Percentiles rank a stretch among this genome's conserved stretches.
These are phyloP conservation scores for Myopa testacea DNA, from an alignment of 2,888 invertebrate species.

Conservation along the genomic window DNA sequence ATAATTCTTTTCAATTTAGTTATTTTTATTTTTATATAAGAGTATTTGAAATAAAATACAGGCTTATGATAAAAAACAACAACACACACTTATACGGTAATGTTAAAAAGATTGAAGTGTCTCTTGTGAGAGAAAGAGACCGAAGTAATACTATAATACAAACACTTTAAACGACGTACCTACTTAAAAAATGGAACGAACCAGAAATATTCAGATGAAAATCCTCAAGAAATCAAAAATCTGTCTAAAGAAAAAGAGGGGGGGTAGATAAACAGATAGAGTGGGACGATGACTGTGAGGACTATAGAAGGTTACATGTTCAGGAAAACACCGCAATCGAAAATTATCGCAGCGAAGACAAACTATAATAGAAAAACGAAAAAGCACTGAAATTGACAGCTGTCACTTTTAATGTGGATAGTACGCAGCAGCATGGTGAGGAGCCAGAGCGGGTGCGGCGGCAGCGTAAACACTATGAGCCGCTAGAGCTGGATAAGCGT, in stretches of 20 bases:
- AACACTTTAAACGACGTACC: neutral
- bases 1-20: neutral
- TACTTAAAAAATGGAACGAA: slow-evolving; percentile 18
- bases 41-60: slow-evolving; percentile 12
- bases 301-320: slow-evolving; percentile 32
- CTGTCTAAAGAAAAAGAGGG: neutral
- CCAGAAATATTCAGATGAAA: neutral
- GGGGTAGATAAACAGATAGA: neutral
- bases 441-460: slow-evolving; percentile 43
- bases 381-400: slow-evolving; percentile 34
- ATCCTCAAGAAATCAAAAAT: neutral
- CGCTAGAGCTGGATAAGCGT: slow-evolving; percentile 56
- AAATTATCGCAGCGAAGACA: neutral
- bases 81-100: slow-evolving; percentile 54
- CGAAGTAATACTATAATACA: slow-evolving; percentile 32
- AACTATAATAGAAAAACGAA: slow-evolving; percentile 9
- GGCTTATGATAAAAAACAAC: slow-evolving; percentile 55
- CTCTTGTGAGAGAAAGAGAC: slow-evolving; percentile 56
- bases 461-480: slow-evolving; percentile 57
- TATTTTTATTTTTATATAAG: neutral
- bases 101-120: slow-evolving; percentile 25
- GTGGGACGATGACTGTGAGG: neutral
- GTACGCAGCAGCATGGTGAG: slow-evolving; percentile 52
- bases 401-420: slow-evolving; percentile 51
- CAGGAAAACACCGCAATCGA: neutral